Percentiles rank a stretch among this genome's conserved stretches.
Evolutionary conservation across 2,113 vertebrate genomes (phyloP).

Genomic region (Lethenteron camtschaticum): DNA sequence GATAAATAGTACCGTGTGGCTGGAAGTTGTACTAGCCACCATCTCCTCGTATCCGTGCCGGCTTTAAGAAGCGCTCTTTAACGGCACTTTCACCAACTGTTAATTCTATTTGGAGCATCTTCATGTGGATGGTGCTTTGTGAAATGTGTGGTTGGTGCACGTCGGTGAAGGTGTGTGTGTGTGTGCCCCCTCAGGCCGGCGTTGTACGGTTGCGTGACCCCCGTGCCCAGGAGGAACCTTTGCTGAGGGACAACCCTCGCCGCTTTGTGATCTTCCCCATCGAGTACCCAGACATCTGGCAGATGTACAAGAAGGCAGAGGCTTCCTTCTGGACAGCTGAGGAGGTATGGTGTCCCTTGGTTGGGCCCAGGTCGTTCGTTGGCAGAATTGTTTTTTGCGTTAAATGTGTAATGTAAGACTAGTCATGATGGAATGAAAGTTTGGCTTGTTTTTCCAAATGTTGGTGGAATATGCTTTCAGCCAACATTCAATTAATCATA

Average conservation of each 20-base stretch:
- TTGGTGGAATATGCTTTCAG: not conserved
- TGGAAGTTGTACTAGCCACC: no score
- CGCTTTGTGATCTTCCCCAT: conserved; percentile 89
- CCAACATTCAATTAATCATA: not conserved
- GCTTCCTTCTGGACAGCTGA: conserved; percentile 93
- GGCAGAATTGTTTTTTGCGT: no score
- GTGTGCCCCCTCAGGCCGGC: not conserved
- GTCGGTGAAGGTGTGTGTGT: not conserved
- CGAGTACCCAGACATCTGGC: conserved; percentile 88
- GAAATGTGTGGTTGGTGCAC: not conserved
- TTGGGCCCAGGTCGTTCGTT: not conserved
- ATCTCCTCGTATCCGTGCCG: no score
- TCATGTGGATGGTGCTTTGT: not conserved
- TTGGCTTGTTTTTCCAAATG: not conserved
- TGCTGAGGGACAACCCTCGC: conserved; percentile 56
- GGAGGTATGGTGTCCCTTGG: conserved; percentile 34
- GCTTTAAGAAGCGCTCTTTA: no score
- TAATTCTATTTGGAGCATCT: no score
- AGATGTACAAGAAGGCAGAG: conserved; percentile 97
- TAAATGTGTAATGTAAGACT: no score
- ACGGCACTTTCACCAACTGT: no score
- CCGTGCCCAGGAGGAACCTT: conserved; percentile 36
- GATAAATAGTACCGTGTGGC: no score
- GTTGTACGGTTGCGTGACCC: no score
- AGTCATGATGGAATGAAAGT: no score